phyloP scores from a whole-genome alignment of 2,797 vertebrate genomes.

The Buceros bicornis region DNA sequence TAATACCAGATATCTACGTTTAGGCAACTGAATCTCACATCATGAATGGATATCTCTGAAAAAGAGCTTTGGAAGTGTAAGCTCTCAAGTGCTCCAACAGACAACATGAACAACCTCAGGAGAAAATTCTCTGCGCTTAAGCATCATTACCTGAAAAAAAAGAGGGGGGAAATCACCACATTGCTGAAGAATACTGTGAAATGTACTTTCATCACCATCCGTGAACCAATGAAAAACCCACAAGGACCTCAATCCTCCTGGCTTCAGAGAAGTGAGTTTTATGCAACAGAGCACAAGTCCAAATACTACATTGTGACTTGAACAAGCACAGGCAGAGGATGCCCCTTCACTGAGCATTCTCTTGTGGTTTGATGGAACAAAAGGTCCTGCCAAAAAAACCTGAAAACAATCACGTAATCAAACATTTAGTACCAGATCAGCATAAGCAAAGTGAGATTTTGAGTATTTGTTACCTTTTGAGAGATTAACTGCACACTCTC shows the following conservation, averaged over 20 bases:
- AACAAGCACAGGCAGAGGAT: not conserved
- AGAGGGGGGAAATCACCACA: not conserved
- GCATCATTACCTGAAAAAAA: not conserved
- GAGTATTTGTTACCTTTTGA: not conserved
- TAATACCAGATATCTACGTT: fast-evolving
- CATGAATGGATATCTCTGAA: not conserved
- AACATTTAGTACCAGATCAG: not conserved
- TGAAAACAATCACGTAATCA: not conserved
- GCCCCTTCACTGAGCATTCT: not conserved
- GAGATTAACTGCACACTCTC: not conserved
- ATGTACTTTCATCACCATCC: not conserved
- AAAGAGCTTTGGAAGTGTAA: not conserved
- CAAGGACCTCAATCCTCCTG: not conserved
- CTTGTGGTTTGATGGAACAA: not conserved
- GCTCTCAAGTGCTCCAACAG: not conserved
- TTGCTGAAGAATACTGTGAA: not conserved
- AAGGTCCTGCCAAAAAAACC: not conserved
- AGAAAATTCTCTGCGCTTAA: not conserved
- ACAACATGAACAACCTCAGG: not conserved
- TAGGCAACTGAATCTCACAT: not conserved
- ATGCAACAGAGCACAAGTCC: not conserved
- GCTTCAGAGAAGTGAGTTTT: not conserved
- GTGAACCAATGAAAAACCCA: not conserved
- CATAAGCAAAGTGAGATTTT: not conserved
- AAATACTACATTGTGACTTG: not conserved